Conservation (phyloP, 2,113 vertebrate species). For the Hypocryptadius cinnamomeus region DNA sequence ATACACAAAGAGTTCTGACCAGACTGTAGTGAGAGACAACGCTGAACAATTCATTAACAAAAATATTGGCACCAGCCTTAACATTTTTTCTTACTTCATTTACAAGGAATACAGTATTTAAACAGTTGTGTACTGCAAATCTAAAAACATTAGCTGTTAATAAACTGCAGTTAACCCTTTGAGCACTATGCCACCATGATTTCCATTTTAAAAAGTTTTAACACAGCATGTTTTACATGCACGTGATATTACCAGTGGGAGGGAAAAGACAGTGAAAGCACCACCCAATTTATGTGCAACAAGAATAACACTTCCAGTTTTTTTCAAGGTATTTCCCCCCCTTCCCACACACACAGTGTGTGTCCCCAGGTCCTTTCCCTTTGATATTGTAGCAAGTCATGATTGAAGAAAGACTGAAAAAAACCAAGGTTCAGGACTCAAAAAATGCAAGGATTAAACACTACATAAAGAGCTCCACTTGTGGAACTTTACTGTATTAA, state of each 20-base stretch:
- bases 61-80: slow-evolving; percentile 81
- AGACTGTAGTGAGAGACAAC: slow-evolving; percentile 80
- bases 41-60: slow-evolving; percentile 78
- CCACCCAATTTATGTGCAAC: slow-evolving; percentile 47
- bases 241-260: not conserved
- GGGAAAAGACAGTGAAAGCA: slow-evolving; percentile 27
- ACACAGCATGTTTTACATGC: slow-evolving; percentile 36
- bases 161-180: slow-evolving; percentile 66
- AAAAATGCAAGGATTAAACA: not conserved
- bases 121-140: slow-evolving; percentile 68
- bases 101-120: slow-evolving; percentile 76
- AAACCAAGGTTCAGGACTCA: not conserved
- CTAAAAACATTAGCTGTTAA: slow-evolving; percentile 67
- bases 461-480: not conserved
- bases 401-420: not conserved
- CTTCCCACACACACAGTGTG: not conserved
- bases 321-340: not conserved
- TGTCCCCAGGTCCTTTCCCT: not conserved
- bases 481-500: not conserved
- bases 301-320: slow-evolving; percentile 64
- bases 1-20: slow-evolving; percentile 73
- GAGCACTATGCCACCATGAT: slow-evolving; percentile 62
- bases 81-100: slow-evolving; percentile 68
- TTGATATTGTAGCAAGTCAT: not conserved
- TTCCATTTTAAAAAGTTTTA: slow-evolving; percentile 8